Percentiles rank a stretch among this genome's conserved stretches.
Conservation (phyloP, 2,888 invertebrate genomes). For the Acanthosepion pharaonis region DNA sequence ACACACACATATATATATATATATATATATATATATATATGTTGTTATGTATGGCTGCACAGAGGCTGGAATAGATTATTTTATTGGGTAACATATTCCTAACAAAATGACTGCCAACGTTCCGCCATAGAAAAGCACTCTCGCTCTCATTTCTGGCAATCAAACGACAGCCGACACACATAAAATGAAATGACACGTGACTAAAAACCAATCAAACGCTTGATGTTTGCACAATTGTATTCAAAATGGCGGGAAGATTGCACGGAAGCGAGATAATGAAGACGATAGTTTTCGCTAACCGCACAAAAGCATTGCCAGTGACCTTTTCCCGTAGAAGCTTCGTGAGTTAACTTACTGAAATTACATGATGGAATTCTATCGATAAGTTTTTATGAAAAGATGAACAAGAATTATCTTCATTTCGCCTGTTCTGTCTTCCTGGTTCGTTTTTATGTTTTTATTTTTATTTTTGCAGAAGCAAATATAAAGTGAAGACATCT, state of each 20-base stretch:
- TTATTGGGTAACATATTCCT: no score
- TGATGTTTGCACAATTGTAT: neutral
- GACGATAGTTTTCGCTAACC: neutral
- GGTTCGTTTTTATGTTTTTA: neutral
- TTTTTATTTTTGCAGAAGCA: neutral
- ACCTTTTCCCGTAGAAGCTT: neutral
- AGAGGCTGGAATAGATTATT: no score
- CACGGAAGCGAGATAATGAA: neutral
- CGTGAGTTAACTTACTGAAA: neutral
- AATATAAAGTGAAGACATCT: neutral
- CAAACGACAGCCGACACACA: neutral
- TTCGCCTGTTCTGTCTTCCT: neutral
- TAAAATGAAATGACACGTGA: neutral
- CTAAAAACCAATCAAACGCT: neutral
- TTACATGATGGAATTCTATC: slow-evolving; percentile 9
- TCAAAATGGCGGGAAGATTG: neutral
- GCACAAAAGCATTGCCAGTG: neutral
- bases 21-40: no score
- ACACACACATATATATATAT: no score
- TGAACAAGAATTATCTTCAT: neutral
- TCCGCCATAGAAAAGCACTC: neutral
- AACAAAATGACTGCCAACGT: neutral
- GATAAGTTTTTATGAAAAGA: neutral
- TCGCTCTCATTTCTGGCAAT: neutral
- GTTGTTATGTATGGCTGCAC: no score